A percentile compares a stretch with the other conserved stretches of the same genome.
These are phyloP conservation scores for Argyra leucocephala DNA, from an alignment of 2,888 invertebrate species.

Conservation along the genomic window DNA sequence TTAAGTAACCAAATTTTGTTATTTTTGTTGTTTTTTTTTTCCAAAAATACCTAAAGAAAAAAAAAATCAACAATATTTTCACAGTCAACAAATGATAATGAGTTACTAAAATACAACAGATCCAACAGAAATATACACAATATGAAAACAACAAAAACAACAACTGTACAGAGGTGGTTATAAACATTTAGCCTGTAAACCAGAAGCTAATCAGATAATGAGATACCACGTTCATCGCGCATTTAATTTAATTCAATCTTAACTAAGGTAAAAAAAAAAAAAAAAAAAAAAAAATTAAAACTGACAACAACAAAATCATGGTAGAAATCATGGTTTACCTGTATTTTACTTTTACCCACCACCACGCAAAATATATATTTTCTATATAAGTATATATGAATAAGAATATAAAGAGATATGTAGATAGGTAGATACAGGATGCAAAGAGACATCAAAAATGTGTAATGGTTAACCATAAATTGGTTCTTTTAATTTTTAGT, in stretches of 20 bases:
- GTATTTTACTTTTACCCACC: neutral
- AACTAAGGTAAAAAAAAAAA: neutral
- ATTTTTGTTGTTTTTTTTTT: neutral
- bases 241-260: neutral
- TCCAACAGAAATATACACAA: no score
- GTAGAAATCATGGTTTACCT: neutral
- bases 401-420: neutral
- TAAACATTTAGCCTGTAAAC: constrained; percentile 4
- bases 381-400: neutral
- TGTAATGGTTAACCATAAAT: constrained; percentile 1
- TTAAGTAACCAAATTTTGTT: neutral
- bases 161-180: neutral
- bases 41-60: neutral
- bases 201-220: constrained; percentile 10
- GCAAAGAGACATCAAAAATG: constrained; percentile 4
- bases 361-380: neutral
- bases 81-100: constrained; percentile 3
- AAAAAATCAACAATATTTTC: neutral
- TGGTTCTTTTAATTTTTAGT: neutral
- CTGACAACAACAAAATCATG: neutral
- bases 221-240: constrained; percentile 8
- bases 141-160: neutral
- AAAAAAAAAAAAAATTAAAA: neutral
- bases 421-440: neutral
- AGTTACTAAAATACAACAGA: neutral